phyloP scores from a whole-genome alignment of 1,140 invertebrate species.

The Drosophila auraria region DNA sequence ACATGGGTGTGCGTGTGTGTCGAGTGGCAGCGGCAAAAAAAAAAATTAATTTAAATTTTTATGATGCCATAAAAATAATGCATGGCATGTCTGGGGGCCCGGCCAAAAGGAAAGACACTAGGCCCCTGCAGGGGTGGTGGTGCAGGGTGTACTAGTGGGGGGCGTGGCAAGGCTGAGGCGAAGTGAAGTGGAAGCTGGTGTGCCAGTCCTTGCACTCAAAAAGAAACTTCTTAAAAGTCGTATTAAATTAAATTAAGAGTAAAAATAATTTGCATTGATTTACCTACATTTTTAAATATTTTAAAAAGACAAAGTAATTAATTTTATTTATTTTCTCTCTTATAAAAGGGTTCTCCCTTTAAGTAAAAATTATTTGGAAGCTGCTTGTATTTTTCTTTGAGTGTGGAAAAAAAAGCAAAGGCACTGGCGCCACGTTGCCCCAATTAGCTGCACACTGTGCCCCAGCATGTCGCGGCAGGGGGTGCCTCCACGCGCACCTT shows the following conservation, averaged over 20 bases:
- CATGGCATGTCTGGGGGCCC: conserved; percentile 59
- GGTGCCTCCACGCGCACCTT: neutral
- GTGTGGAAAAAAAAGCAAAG: conserved; percentile 1
- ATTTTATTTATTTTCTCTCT: no score
- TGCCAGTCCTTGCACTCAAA: conserved; percentile 2
- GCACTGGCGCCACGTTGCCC: conserved; percentile 64
- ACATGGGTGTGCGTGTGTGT: conserved; percentile 29
- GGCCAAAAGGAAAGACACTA: conserved; percentile 5
- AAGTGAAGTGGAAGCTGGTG: conserved; percentile 44
- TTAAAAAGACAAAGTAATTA: no score
- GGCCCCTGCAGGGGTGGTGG: neutral
- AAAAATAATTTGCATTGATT: no score
- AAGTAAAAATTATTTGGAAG: no score
- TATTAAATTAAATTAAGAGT: no score
- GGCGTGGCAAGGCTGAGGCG: conserved; percentile 21
- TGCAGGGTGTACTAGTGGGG: neutral
- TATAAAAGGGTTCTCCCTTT: no score
- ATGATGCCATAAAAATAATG: conserved; percentile 79
- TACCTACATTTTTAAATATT: no score
- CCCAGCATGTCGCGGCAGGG: conserved; percentile 23
- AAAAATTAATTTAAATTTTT: conserved; percentile 80
- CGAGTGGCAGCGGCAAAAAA: conserved; percentile 32
- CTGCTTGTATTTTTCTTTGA: neutral
- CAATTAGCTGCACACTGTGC: conserved; percentile 72
- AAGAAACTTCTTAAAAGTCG: no score